Percentiles rank a stretch among this genome's conserved stretches.
Conservation (phyloP, 2,888 invertebrate genomes). For the Acrobasis repandana region DNA sequence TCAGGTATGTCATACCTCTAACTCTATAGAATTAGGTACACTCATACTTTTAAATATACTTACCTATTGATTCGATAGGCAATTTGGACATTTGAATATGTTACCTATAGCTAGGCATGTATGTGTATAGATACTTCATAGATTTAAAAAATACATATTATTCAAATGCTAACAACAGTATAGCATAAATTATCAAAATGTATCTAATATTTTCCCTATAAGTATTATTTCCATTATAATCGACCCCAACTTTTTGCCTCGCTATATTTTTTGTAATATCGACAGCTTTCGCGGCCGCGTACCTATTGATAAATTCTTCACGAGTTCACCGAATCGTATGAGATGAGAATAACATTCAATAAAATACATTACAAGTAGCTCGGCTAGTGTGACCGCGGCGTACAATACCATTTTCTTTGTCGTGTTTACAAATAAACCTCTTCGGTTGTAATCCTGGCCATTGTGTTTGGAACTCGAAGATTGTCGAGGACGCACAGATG, state of each 20-base stretch:
- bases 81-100: too few relatives aligned
- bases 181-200: conserved; percentile 15
- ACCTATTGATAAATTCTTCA: conserved; percentile 58
- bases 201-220: neutral
- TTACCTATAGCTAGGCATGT: too few relatives aligned
- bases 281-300: conserved; percentile 42
- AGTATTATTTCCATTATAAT: conserved; percentile 10
- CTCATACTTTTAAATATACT: too few relatives aligned
- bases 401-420: conserved; percentile 71
- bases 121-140: too few relatives aligned
- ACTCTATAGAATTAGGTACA: too few relatives aligned
- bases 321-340: conserved; percentile 73
- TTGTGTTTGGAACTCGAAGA: conserved; percentile 76
- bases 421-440: conserved; percentile 82
- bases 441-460: conserved; percentile 72
- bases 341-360: conserved; percentile 68
- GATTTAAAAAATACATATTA: too few relatives aligned
- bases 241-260: conserved; percentile 26
- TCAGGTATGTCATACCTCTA: too few relatives aligned
- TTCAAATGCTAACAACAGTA: too few relatives aligned
- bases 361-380: conserved; percentile 68
- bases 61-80: too few relatives aligned
- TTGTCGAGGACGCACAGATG: conserved; percentile 75
- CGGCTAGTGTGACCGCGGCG: conserved; percentile 60
- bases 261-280: conserved; percentile 42